phyloP scores from a whole-genome alignment of 1,140 invertebrate species.

The Hydropsyche tenuis region DNA sequence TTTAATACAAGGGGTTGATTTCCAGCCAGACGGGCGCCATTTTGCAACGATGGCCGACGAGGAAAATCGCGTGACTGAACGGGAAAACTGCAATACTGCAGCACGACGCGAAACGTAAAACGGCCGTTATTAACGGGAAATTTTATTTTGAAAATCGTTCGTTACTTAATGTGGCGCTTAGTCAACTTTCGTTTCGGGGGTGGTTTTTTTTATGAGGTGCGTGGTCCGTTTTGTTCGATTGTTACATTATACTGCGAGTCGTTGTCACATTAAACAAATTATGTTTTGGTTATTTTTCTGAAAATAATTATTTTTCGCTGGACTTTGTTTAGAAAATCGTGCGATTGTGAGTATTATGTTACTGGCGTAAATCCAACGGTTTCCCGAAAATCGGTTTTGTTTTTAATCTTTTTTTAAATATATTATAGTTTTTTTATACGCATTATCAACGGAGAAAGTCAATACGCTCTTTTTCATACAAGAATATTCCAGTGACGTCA shows the following conservation, averaged over 20 bases:
- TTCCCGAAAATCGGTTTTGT: neutral
- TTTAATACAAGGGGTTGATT: neutral
- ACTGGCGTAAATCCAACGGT: slow-evolving; percentile 8
- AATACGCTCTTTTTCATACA: no score
- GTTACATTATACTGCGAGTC: no score
- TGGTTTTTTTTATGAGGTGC: no score
- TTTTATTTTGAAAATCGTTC: neutral
- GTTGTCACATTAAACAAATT: neutral
- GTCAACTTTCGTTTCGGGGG: no score
- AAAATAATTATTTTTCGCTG: no score
- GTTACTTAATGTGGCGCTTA: no score
- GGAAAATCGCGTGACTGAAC: neutral
- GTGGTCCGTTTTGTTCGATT: no score
- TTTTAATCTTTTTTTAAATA: no score
- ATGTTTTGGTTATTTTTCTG: neutral
- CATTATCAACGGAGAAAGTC: no score
- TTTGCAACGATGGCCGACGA: neutral
- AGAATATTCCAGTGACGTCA: no score
- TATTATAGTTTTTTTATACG: no score
- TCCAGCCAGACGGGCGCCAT: slow-evolving; percentile 19
- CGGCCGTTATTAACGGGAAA: neutral
- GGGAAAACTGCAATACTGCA: slow-evolving; percentile 2
- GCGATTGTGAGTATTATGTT: slow-evolving; percentile 13
- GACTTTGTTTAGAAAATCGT: no score
- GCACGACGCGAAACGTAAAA: neutral